Evolutionary conservation across 2,113 vertebrate genomes (phyloP), one percentile per base, ranked within the genome.

Genomic region (Corydoras sp.): DNA sequence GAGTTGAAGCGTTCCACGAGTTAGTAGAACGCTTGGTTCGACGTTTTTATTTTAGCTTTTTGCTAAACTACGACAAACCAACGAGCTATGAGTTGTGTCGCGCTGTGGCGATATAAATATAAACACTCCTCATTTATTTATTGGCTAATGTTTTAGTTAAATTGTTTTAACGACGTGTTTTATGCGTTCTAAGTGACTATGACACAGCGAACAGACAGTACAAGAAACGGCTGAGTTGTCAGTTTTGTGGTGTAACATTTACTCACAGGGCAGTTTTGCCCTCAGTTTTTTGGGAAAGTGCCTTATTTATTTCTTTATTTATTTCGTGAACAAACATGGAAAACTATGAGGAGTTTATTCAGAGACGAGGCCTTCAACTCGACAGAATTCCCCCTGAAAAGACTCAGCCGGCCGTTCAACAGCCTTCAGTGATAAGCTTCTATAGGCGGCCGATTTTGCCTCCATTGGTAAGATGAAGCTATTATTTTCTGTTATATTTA

Each of bases 331-430:
- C 12, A 7, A 56, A 6, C 35, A 89, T 90, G 87, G 89, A 90
- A 71, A 81, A 81, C 64, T 91, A 88, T 72, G 83, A 86, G 7
- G 51, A 50, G 30, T 91, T 91, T 76, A 83, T 83, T n/a, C 78
- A 75, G 65, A 75, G 48, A 63, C 64, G 60, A n/a, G 62, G 82
- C 10, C 76, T 64, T 24, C 64, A 58, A 6, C 62, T 86, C 56
- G 69, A 56, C 72, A 71, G 31, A 8, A 75, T 62, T 29, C 43
- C 74, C 13, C 4, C 9, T 5, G 73, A 67, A 32, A 62, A 65
- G 11, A 9, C 32, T 24, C 79, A 58, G 50, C 24, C 66, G 31
- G 5, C 51, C 30, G 5, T 18, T 61, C 58, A 6, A 13, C n/a
- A 29, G 6, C 32, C 74, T 13, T 67, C 75, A 5, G n/a, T 4